Conservation (phyloP, 1,140 invertebrate genomes). For the Himalopsyche phryganea region DNA sequence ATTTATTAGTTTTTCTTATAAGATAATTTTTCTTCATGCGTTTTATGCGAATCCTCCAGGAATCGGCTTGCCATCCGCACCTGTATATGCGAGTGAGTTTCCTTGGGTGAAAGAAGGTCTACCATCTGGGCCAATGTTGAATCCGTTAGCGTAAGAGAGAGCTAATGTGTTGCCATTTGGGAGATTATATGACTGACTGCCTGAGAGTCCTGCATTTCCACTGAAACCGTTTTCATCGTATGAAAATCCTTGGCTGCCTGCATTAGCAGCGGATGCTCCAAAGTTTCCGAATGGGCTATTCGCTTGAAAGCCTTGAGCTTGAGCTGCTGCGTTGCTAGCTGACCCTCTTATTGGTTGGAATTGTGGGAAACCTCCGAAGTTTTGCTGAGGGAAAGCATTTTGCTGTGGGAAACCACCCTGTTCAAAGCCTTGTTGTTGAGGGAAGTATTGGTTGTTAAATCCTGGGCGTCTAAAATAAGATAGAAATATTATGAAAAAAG, state of each 20-base stretch:
- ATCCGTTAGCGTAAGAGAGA: conserved; percentile 41
- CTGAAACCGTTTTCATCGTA: conserved; percentile 36
- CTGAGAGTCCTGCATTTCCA: conserved; percentile 40
- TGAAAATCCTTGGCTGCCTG: conserved; percentile 40
- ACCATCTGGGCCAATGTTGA: conserved; percentile 39
- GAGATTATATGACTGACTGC: conserved; percentile 38
- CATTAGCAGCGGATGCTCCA: conserved; percentile 42
- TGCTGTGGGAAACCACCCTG: conserved; percentile 11
- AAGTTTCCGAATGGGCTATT: conserved; percentile 35
- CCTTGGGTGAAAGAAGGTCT: conserved; percentile 39
- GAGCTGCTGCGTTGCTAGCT: conserved; percentile 23
- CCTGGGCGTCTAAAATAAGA: background rate
- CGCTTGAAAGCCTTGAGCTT: conserved; percentile 29
- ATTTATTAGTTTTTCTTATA: no score
- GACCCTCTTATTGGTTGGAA: conserved; percentile 17
- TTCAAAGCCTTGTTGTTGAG: background rate
- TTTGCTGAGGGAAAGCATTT: conserved; percentile 13
- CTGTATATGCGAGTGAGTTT: conserved; percentile 30
- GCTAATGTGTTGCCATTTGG: conserved; percentile 44
- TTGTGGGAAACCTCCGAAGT: conserved; percentile 10
- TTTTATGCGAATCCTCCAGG: background rate
- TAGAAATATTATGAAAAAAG: background rate
- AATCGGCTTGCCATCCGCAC: conserved; percentile 19
- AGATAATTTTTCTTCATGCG: no score
- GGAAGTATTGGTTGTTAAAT: background rate